Evolutionary conservation across 2,113 vertebrate genomes (phyloP).

Genomic region (Paramisgurnus dabryanus): DNA sequence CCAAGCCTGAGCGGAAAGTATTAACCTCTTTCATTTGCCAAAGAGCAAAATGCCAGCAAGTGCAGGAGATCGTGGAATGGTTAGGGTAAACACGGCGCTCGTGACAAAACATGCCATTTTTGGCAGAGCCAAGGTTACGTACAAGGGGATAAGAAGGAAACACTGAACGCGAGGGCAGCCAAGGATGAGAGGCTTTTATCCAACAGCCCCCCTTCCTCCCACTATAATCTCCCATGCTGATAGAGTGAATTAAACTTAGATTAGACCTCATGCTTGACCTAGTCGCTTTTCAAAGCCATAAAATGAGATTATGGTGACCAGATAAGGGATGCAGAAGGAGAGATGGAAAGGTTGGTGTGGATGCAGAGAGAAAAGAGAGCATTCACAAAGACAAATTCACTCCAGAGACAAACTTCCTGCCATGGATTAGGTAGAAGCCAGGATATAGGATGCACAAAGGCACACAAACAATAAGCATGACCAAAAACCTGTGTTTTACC

Average conservation of each 20-base stretch:
- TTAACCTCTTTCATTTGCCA: slow-evolving; percentile 22
- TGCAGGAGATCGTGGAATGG: slow-evolving; percentile 1
- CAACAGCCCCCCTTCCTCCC: not conserved
- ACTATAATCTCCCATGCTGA: slow-evolving; percentile 41
- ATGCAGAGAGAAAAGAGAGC: slow-evolving; percentile 6
- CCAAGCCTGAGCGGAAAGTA: slow-evolving; percentile 23
- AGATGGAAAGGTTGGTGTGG: not conserved
- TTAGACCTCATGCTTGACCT: slow-evolving; percentile 64
- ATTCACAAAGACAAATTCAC: slow-evolving; percentile 22
- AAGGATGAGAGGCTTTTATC: not conserved
- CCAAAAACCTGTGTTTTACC: not conserved
- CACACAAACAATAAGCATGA: not conserved
- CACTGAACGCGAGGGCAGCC: not conserved
- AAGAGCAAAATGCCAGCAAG: slow-evolving; percentile 19
- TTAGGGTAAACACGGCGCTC: not conserved
- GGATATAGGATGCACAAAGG: not conserved
- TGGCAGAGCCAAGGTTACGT: slow-evolving; percentile 15
- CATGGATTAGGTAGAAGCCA: slow-evolving; percentile 1
- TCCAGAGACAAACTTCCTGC: slow-evolving; percentile 1
- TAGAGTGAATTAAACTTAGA: slow-evolving; percentile 63
- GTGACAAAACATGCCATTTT: slow-evolving; percentile 26
- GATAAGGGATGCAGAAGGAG: slow-evolving; percentile 34
- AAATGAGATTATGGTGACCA: slow-evolving; percentile 56
- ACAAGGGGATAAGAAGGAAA: slow-evolving; percentile 10
- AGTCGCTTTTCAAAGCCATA: slow-evolving; percentile 55